Evolutionary conservation across 2,113 vertebrate genomes (phyloP).

Genomic region (Smithornis capensis): DNA sequence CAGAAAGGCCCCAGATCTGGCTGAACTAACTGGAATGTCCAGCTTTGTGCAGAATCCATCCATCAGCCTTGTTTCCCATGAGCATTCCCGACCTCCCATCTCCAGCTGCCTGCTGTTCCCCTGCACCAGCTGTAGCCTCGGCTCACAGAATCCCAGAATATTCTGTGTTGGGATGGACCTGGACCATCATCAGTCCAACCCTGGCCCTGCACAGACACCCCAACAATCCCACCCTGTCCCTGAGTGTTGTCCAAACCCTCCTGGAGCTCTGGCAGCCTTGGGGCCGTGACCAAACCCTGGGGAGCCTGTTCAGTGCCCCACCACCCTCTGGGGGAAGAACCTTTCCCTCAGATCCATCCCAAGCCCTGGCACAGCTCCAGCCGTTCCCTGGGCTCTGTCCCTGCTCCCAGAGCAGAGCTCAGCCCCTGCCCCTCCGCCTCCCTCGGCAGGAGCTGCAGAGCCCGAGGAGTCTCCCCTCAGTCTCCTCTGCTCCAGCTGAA

Average conservation of each 20-base stretch:
- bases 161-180: not conserved
- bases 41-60: not conserved
- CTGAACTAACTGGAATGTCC: not conserved
- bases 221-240: not conserved
- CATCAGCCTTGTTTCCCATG: not conserved
- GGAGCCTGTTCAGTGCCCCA: not conserved
- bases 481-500: not conserved
- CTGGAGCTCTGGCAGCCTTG: not conserved
- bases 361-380: not conserved
- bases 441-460: not conserved
- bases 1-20: not conserved
- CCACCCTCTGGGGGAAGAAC: not conserved
- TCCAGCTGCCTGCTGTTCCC: not conserved
- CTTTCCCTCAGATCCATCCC: not conserved
- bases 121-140: not conserved
- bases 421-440: not conserved
- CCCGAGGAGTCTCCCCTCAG: not conserved
- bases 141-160: not conserved
- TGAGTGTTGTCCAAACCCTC: not conserved
- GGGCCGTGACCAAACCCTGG: not conserved
- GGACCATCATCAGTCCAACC: accelerated
- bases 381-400: not conserved
- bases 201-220: not conserved
- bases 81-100: not conserved
- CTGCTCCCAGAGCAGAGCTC: not conserved